Evolutionary conservation across 2,888 invertebrate genomes (phyloP).

Genomic region (Glaucopsyche alexis): DNA sequence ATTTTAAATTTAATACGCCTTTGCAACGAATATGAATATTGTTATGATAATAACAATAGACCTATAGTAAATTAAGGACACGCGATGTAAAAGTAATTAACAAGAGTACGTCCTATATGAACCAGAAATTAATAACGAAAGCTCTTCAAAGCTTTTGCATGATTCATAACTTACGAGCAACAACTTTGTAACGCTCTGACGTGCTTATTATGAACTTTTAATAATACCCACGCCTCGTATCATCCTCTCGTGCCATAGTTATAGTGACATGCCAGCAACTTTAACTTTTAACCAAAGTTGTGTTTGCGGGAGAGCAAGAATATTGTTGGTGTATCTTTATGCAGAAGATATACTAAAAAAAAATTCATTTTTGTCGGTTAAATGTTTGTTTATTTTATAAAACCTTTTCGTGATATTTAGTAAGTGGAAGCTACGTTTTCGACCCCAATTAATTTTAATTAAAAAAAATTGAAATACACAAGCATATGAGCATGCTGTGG

Average conservation of each 20-base stretch:
- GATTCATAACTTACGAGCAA: conserved; percentile 26
- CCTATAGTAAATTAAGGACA: background rate
- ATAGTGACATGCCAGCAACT: conserved; percentile 5
- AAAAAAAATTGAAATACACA: no score
- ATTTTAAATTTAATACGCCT: no score
- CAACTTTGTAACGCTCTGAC: conserved; percentile 28
- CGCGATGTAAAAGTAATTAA: conserved; percentile 11
- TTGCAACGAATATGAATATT: no score
- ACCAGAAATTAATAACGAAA: conserved; percentile 25
- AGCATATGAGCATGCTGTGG: no score
- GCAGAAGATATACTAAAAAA: background rate
- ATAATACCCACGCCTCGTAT: conserved; percentile 15
- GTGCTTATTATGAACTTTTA: conserved; percentile 28
- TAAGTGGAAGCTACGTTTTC: no score
- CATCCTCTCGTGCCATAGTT: background rate
- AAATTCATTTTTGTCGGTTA: no score
- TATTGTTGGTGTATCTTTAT: background rate
- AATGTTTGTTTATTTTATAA: no score
- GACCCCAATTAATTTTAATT: no score
- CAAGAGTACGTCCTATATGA: background rate
- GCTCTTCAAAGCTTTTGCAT: conserved; percentile 27
- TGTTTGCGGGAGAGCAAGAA: background rate
- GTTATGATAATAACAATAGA: no score
- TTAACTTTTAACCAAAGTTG: conserved; percentile 1
- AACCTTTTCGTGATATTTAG: no score